A percentile compares a stretch with the other conserved stretches of the same genome.
phyloP scores from a whole-genome alignment of 2,888 invertebrate genomes.

The Parascotia fuliginaria region DNA sequence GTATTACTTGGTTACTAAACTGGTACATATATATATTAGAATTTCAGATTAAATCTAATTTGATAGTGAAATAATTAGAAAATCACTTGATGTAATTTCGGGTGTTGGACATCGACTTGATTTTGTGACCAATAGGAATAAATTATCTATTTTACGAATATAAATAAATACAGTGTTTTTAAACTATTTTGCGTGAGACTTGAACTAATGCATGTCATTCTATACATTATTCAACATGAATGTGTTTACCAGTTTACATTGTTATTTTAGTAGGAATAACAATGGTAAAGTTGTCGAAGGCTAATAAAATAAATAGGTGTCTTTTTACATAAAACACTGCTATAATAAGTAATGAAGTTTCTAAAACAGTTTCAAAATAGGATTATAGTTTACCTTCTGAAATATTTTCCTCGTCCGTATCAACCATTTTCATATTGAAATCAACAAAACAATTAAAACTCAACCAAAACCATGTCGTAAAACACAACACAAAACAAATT shows the following conservation, averaged over 20 bases:
- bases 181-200: background rate
- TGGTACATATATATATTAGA: no score
- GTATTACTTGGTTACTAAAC: no score
- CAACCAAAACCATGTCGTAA: slow-evolving; percentile 43
- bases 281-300: background rate
- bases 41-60: no score
- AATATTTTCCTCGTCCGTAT: slow-evolving; percentile 66
- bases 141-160: no score
- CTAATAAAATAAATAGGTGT: no score
- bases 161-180: background rate
- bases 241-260: background rate
- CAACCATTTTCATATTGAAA: slow-evolving; percentile 52
- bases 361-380: background rate
- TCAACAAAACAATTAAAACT: slow-evolving; percentile 44
- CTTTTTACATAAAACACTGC: no score
- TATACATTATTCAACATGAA: slow-evolving; percentile 24
- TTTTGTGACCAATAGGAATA: no score
- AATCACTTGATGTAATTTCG: no score
- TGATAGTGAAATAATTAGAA: no score
- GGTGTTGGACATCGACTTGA: no score
- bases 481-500: slow-evolving; percentile 39
- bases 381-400: slow-evolving; percentile 52
- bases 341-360: background rate
- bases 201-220: slow-evolving; percentile 13
- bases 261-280: background rate